Base-by-base conservation (phyloP, 2,888 invertebrate species). In the Cheilosia vulpina region DNA sequence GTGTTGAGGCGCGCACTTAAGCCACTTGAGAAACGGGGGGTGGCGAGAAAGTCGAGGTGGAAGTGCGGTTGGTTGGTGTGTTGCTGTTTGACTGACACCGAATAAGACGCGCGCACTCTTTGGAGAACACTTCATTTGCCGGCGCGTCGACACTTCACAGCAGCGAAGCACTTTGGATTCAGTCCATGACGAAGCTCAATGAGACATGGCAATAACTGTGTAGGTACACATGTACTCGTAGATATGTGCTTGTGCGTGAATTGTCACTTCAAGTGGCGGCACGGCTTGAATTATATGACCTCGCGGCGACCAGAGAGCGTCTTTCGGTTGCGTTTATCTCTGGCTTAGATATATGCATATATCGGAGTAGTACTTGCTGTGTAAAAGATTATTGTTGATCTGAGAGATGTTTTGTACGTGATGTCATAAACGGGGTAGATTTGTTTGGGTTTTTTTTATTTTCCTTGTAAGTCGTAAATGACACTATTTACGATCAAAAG, bases 71-170 rank as follows among this genome's bases (percentile, higher is more conserved):
- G 24, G 24, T 24, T 60, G 65, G 9, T n/a, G 34, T 65, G 68
- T 19, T 55, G 38, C 41, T 66, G 24, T 11, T 31, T 24, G 17
- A 15, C 34, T 45, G 24, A 24, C 52, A 60, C 55, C 47, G 55
- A 38, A 77, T n/a, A 77, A 72, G 11, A 58, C 21, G 52, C 24
- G 47, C 45, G 4, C 52, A 21, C 62, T 82, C 71, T 72, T 65
- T 58, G 52, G 65, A 71, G 76, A 82, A 45, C 60, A 82, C 71
- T 82, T 77, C 65, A 72, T 82, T 72, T 82, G 71, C 66, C 52
- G 79, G 68, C 73, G 80, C 60, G 84, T 80, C 69, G 75, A 80
- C 84, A 84, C 63, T 84, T 84, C 31, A 65, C 73, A 73, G 52
- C 63, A 34, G 43, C 38, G 24, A 43, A 41, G 41, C 52, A 82